Conservation (phyloP, 2,888 invertebrate species). For the Piscicola geometra region DNA sequence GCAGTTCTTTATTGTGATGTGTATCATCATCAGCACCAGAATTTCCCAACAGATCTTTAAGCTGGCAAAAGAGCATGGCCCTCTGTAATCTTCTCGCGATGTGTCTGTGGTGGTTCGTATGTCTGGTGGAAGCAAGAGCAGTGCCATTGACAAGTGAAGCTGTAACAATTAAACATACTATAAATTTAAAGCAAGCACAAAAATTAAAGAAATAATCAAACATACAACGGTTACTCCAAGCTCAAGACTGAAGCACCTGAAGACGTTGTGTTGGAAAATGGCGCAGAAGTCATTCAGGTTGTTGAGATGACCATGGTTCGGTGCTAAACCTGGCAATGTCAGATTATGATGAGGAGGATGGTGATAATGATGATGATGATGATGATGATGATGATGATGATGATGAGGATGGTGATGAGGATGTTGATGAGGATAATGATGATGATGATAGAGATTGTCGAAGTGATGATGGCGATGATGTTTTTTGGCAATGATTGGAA, state of each 20-base stretch:
- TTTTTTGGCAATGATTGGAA: not conserved
- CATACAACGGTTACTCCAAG: not conserved
- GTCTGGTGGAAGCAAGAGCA: no score
- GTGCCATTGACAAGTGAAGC: no score
- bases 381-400: slow-evolving; percentile 15
- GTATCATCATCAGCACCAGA: not conserved
- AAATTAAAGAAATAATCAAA: not conserved
- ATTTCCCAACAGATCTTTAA: slow-evolving; percentile 63
- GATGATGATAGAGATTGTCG: not conserved
- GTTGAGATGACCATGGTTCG: slow-evolving; percentile 60
- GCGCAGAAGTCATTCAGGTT: slow-evolving; percentile 77
- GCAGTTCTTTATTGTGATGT: not conserved
- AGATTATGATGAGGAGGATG: not conserved
- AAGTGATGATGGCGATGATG: slow-evolving; percentile 6
- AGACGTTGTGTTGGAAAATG: slow-evolving; percentile 69
- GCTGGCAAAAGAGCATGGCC: slow-evolving; percentile 67
- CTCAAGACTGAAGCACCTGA: slow-evolving; percentile 54
- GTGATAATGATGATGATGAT: slow-evolving; percentile 14
- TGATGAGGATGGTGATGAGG: slow-evolving; percentile 3
- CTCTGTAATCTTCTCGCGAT: slow-evolving; percentile 76
- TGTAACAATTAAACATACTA: not conserved
- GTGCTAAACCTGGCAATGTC: slow-evolving; percentile 7
- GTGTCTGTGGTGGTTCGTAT: slow-evolving; percentile 61
- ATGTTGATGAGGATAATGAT: slow-evolving; percentile 13
- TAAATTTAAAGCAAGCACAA: not conserved